Base-by-base conservation (phyloP, 1,140 invertebrate genomes). In the Vanessa atalanta region DNA sequence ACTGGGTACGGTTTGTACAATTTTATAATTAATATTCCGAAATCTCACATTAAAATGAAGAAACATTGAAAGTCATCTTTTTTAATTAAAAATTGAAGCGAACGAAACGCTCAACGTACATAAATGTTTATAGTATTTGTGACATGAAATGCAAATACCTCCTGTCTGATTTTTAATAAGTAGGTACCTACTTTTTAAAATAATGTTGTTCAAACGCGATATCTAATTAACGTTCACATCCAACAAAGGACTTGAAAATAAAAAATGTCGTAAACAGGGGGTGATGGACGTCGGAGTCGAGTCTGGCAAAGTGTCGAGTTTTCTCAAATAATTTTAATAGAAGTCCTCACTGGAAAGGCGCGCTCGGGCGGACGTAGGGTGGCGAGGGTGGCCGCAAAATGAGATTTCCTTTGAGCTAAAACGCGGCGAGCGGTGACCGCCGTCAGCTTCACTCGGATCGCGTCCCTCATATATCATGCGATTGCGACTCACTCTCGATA, bases 311-410 rank as follows among this genome's bases (percentile, higher is more conserved):
- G 85, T 87, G 87, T 86, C 80, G 84, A 82, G 83, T 86, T 85
- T 86, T 90, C 86, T 88, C 83, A 85, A 90, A 89, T 90, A 89
- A 90, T 90, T 89, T 90, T 89, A 89, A 90, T 90, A 88, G 85
- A 87, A 85, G 82, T 87, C 83, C 85, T 79, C 75, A 78, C 68
- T 72, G 77, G 78, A 77, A 64, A 31, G 63, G 76, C 13, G 80
- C 69, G 79, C 68, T 43, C 37, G 64, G 76, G 73, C 50, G 51
- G 66, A 72, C 73, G 71, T 65, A 64, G 72, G 63, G 77, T 71
- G 69, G 51, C 53, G 69, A 71, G 79, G 83, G 79, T 72, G 80
- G 77, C 72, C 79, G 83, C 84, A 82, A 90, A 91, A 91, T 91
- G 88, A 89, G 88, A 91, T 91, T 91, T 91, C 88, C 89, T 91